These are phyloP conservation scores for Proisotoma minuta DNA, from an alignment of 2,888 invertebrate species.

Conservation along the genomic window DNA sequence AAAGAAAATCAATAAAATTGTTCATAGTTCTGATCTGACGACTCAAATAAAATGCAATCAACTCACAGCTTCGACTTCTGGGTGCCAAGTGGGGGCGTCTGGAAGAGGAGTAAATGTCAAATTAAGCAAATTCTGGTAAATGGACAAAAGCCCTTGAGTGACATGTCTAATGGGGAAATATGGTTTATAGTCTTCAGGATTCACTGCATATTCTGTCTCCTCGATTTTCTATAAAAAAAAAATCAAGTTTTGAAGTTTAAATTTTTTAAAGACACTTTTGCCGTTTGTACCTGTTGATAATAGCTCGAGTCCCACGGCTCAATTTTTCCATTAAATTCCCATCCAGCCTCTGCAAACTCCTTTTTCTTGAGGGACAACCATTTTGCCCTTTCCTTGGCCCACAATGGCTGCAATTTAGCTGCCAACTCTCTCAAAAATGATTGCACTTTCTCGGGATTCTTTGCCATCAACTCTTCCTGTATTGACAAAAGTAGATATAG, in stretches of 20 bases:
- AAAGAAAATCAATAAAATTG: background rate
- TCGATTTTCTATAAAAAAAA: constrained; percentile 49
- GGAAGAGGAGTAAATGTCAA: constrained; percentile 52
- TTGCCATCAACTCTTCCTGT: constrained; percentile 54
- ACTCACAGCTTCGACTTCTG: constrained; percentile 53
- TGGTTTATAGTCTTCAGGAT: constrained; percentile 53
- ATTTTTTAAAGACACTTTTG: too few species aligned
- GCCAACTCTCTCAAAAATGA: constrained; percentile 52
- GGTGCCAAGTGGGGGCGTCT: constrained; percentile 52
- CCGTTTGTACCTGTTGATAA: constrained; percentile 52
- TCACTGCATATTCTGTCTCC: constrained; percentile 53
- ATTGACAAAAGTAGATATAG: background rate
- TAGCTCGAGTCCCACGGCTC: constrained; percentile 54
- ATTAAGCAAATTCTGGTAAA: constrained; percentile 54
- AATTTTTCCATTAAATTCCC: constrained; percentile 51
- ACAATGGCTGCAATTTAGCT: constrained; percentile 51
- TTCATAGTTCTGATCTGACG: background rate
- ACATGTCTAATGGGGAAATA: constrained; percentile 55
- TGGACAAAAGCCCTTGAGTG: constrained; percentile 53
- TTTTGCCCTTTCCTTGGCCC: constrained; percentile 51
- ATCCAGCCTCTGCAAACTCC: constrained; percentile 52
- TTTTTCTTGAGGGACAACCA: constrained; percentile 47
- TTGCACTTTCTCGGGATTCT: constrained; percentile 51
- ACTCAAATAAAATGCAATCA: background rate
- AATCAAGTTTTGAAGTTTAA: too few species aligned